Base-by-base conservation (phyloP, 2,888 invertebrate species). In the Biston stratarius region DNA sequence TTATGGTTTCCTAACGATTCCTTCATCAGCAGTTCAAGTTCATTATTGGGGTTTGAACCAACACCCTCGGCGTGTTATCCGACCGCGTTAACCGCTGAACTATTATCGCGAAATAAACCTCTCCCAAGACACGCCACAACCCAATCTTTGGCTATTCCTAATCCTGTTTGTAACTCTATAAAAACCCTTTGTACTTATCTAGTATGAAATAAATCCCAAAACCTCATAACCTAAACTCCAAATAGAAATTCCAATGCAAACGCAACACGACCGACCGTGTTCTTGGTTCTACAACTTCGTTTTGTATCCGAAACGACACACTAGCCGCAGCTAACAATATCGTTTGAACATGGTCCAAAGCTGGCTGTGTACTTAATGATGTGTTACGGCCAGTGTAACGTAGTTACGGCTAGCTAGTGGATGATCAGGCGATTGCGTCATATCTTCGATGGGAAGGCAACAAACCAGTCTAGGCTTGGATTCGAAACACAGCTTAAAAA, bases 281-380 rank as follows among this genome's bases (percentile, higher is more conserved):
- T 52, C 47, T 52, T 12, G 33, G 45, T 47, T n/a, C 47, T 52
- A 42, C 40, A 52, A 67, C 67, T 52, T 34, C 57, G 53, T 67
- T 61, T 47, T 36, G 34, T 24, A 15, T 52, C 53, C 61, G 36
- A 44, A 57, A 61, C 66, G 55, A 58, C 33, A 38, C 52, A 38
- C 40, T 49, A 45, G n/a, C 11, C 15, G 38, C 48, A 60, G 55
- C 60, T 68, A 71, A 74, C 69, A 57, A 67, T 67, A 69, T 73
- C 70, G 64, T 77, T 75, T 74, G 75, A 77, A 75, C 70, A 58
- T 65, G 58, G 69, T 75, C 74, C 75, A 74, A 77, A 74, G 72
- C 72, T 38, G 63, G 44, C 53, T 40, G 45, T 33, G 67, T 61
- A 69, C 72, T 53, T 73, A 70, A 75, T 64, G 64, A 67, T 63